These are phyloP conservation scores for Apis laboriosa DNA, from an alignment of 1,140 invertebrate species.

Conservation along the genomic window DNA sequence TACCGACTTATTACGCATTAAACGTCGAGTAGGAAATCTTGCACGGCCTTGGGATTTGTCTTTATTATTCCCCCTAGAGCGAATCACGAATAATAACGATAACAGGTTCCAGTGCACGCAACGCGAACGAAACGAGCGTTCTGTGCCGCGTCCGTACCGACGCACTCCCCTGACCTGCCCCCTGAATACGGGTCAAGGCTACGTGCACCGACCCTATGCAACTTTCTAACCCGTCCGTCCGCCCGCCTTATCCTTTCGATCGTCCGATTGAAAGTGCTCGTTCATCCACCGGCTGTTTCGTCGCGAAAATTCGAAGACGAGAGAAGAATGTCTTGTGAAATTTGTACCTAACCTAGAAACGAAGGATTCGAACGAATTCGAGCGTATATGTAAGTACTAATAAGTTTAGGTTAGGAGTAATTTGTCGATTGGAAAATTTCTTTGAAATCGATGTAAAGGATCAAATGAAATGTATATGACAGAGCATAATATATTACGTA, in stretches of 20 bases:
- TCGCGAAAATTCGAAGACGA: no score
- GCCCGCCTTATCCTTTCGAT: not conserved
- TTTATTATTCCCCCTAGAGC: not conserved
- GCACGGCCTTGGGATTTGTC: not conserved
- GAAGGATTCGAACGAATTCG: no score
- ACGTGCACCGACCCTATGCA: slow-evolving; percentile 2
- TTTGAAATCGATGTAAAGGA: no score
- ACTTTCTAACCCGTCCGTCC: not conserved
- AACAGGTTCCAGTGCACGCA: slow-evolving; percentile 5
- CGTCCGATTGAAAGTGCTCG: not conserved
- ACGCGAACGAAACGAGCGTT: not conserved
- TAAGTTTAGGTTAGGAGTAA: no score
- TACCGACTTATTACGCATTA: no score
- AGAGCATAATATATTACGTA: no score
- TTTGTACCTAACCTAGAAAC: no score
- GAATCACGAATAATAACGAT: slow-evolving; percentile 17
- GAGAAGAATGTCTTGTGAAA: no score
- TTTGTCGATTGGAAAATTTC: no score
- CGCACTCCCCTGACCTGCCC: slow-evolving; percentile 23
- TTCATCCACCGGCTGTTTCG: not conserved
- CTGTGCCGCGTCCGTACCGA: not conserved
- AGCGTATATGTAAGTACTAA: no score
- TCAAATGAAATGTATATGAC: no score
- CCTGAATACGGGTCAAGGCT: slow-evolving; percentile 46
- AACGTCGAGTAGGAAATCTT: no score